Evolutionary conservation across 1,140 invertebrate genomes (phyloP).

Genomic region (Ceratitis capitata): DNA sequence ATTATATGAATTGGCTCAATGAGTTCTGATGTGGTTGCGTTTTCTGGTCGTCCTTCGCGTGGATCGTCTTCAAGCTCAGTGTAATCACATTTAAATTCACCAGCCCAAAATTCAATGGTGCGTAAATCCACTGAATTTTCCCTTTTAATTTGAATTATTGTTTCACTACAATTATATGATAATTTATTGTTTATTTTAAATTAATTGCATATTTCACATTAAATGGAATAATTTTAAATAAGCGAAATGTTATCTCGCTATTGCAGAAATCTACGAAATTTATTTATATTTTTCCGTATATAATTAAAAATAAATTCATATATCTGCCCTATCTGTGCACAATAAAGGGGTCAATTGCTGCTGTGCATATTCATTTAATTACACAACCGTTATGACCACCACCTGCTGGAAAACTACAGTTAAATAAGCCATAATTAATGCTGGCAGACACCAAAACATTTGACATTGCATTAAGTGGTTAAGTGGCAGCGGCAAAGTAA

Average conservation of each 20-base stretch:
- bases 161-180: not conserved
- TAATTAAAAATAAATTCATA: not conserved
- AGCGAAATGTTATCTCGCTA: not conserved
- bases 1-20: too few relatives aligned
- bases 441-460: not conserved
- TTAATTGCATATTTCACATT: not conserved
- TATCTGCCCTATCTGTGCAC: not conserved
- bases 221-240: not conserved
- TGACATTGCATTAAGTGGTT: not conserved
- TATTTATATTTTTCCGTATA: not conserved
- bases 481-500: not conserved
- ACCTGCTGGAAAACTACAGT: not conserved
- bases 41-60: too few relatives aligned
- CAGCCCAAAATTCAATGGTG: too few relatives aligned
- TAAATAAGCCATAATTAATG: slow-evolving; percentile 5
- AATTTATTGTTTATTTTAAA: not conserved
- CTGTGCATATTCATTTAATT: slow-evolving; percentile 4
- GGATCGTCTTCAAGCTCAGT: too few relatives aligned
- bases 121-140: too few relatives aligned
- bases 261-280: not conserved
- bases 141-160: not conserved
- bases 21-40: too few relatives aligned
- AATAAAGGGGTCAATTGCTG: not conserved
- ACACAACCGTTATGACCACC: not conserved
- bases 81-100: too few relatives aligned